Evolutionary conservation across 2,113 vertebrate species (phyloP), one percentile per base, ranked within the genome.

Genomic region (Motacilla alba): DNA sequence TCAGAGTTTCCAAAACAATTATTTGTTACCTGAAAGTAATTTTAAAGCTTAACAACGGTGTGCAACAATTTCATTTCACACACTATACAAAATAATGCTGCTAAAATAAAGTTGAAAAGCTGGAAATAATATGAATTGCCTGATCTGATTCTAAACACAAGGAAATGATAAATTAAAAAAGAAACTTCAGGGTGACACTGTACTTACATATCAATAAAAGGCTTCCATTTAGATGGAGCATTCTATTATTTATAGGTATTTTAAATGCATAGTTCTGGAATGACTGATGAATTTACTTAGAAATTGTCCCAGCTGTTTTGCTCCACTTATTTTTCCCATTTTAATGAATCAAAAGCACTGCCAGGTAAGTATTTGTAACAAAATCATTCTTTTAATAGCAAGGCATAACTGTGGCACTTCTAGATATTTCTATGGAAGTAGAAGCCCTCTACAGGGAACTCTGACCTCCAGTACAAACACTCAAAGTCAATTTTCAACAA

Each of bases 401-500:
- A 76, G 37, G 56, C 50, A 53, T 66, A 94, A 84, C 76, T 60
- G 59, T 80, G 30, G 82, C 79, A 75, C n/a, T 95, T 93, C 44
- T 50, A 96, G 69, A 60, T 83, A 83, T 83, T 95, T 83, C 55
- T 73, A 5, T 77, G 62, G 67, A 83, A 89, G 83, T 16, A 35
- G 33, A 31, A 94, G 39, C 64, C 91, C 73, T 96, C 84, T 97
- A 87, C 97, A 97, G 96, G 92, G 94, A 98, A 97, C 96, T 96
- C 93, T 98, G 98, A 98, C 98, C 98, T 97, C 96, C 82, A 91
- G 52, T 83, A 95, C 95, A 95, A 95, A 95, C 91, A 96, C 83
- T 94, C 95, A 96, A 98, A 98, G 96, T 97, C 94, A 95, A 91
- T 97, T 97, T 93, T 90, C 92, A 94, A 95, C 81, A 97, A 97